A percentile compares a stretch with the other conserved stretches of the same genome.
phyloP scores from a whole-genome alignment of 2,888 invertebrate species.

The Orchesellides sinensis region DNA sequence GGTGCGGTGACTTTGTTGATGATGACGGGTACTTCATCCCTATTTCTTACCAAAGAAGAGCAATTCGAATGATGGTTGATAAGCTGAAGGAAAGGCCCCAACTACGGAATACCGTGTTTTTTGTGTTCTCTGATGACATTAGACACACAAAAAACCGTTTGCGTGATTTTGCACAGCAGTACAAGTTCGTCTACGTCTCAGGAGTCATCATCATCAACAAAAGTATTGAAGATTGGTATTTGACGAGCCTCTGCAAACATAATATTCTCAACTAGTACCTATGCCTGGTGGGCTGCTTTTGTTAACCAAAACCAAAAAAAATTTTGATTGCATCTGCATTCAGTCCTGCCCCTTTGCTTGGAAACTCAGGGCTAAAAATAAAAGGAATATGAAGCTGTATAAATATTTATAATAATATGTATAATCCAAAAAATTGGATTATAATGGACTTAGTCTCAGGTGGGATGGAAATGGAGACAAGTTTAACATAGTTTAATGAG shows the following conservation, averaged over 20 bases:
- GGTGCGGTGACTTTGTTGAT: conserved; percentile 32
- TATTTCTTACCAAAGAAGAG: conserved; percentile 8
- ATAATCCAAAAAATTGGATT: too few relatives aligned
- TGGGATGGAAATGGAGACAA: too few relatives aligned
- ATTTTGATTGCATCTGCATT: conserved; percentile 25
- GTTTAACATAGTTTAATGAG: too few relatives aligned
- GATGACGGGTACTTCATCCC: background rate
- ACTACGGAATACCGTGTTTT: background rate
- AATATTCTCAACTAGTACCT: conserved; percentile 42
- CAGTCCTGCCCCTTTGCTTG: too few relatives aligned
- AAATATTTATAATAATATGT: too few relatives aligned
- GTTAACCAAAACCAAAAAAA: conserved; percentile 6
- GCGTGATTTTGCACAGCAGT: background rate
- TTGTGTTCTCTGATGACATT: conserved; percentile 35
- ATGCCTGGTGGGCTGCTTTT: conserved; percentile 51
- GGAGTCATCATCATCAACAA: background rate
- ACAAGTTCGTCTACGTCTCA: conserved; percentile 14
- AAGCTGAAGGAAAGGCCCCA: background rate
- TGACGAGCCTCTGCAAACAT: conserved; percentile 37
- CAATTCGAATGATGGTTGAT: conserved; percentile 7
- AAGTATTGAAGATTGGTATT: conserved; percentile 38
- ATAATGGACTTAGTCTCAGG: too few relatives aligned
- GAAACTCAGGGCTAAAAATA: too few relatives aligned
- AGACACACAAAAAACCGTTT: background rate
- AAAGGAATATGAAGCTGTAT: too few relatives aligned